phyloP scores from a whole-genome alignment of 1,140 invertebrate species.

The Bombyx mori region DNA sequence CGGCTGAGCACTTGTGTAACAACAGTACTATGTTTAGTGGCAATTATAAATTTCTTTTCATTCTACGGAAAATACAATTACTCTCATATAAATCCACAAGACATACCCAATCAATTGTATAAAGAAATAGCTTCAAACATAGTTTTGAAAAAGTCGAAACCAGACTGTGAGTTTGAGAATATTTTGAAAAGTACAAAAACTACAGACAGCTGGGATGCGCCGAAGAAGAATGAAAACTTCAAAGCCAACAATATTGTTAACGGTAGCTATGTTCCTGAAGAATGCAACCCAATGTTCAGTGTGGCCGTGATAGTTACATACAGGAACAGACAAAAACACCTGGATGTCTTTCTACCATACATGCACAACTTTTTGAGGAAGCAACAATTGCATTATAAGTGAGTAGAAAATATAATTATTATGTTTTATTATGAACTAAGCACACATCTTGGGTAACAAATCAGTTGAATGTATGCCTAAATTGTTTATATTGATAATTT shows the following conservation, averaged over 20 bases:
- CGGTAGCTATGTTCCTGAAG: slow-evolving; percentile 80
- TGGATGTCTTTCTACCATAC: slow-evolving; percentile 86
- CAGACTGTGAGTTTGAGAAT: slow-evolving; percentile 40
- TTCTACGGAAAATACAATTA: slow-evolving; percentile 40
- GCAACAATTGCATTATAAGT: slow-evolving; percentile 86
- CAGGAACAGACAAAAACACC: slow-evolving; percentile 84
- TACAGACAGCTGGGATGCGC: slow-evolving; percentile 27
- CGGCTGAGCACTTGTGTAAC: slow-evolving; percentile 21
- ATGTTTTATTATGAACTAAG: too few species aligned
- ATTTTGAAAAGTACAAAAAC: slow-evolving; percentile 28
- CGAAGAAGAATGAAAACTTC: slow-evolving; percentile 31
- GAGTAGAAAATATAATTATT: slow-evolving; percentile 15
- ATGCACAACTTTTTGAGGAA: slow-evolving; percentile 91
- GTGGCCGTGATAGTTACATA: slow-evolving; percentile 93
- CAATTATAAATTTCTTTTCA: slow-evolving; percentile 33
- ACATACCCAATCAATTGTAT: slow-evolving; percentile 29
- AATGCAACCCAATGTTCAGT: slow-evolving; percentile 82
- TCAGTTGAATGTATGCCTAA: too few species aligned
- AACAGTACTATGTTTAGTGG: slow-evolving; percentile 25
- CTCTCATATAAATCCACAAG: slow-evolving; percentile 26
- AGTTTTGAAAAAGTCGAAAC: slow-evolving; percentile 26
- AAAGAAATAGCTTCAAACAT: slow-evolving; percentile 34
- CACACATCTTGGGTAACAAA: too few species aligned
- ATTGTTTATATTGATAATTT: too few species aligned
- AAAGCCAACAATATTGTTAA: slow-evolving; percentile 30